phyloP scores from a whole-genome alignment of 2,888 invertebrate species.

The Hemistola chrysoprasaria region DNA sequence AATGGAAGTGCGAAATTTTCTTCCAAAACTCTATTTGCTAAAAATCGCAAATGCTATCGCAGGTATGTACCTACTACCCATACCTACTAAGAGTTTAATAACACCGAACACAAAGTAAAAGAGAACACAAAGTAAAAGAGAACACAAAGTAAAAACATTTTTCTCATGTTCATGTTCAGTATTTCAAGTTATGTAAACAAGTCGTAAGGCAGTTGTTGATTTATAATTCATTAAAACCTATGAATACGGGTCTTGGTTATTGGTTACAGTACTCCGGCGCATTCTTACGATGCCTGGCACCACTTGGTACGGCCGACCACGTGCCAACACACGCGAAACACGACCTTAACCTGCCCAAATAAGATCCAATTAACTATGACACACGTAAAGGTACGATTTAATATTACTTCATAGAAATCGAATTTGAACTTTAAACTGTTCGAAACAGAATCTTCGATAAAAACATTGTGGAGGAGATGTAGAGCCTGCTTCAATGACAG shows the following conservation, averaged over 20 bases:
- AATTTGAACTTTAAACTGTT: constrained; percentile 49
- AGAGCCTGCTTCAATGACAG: constrained; percentile 9
- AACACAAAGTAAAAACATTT: too few relatives aligned
- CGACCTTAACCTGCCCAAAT: constrained; percentile 30
- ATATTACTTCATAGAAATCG: constrained; percentile 22
- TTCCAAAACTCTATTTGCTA: too few relatives aligned
- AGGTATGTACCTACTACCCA: too few relatives aligned
- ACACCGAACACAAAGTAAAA: too few relatives aligned
- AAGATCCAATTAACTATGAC: constrained; percentile 31
- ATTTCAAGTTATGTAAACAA: too few relatives aligned
- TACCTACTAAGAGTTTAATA: too few relatives aligned
- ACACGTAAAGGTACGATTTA: constrained; percentile 4
- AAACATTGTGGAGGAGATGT: constrained; percentile 23
- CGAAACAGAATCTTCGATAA: constrained; percentile 39
- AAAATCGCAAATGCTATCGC: too few relatives aligned
- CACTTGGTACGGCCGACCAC: constrained; percentile 54
- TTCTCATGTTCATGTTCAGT: too few relatives aligned
- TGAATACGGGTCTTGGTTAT: constrained; percentile 18
- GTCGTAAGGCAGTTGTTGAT: too few relatives aligned
- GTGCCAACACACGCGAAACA: constrained; percentile 26
- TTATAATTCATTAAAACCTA: constrained; percentile 9
- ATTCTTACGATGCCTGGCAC: constrained; percentile 66
- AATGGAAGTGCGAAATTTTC: too few relatives aligned
- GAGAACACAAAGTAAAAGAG: too few relatives aligned
- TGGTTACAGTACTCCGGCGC: constrained; percentile 56